Evolutionary conservation across 64 coral and sea anemone species (phyloP).

Genomic region (Orbicella faveolata): DNA sequence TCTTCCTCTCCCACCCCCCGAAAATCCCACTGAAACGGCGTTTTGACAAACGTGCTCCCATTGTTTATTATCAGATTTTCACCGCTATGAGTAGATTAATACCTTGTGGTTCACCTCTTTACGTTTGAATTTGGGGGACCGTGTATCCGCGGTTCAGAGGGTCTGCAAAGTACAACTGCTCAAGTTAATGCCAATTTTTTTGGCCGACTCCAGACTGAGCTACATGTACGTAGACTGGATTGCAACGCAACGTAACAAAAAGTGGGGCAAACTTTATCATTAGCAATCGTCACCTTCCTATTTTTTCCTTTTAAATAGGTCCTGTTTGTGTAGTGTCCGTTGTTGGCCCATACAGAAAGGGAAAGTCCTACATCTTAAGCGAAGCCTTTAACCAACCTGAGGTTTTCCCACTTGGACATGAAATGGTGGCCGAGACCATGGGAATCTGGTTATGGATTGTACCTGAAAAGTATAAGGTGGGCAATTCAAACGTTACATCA

Average conservation of each 20-base stretch:
- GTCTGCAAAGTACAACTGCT: too few relatives aligned
- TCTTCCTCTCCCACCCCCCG: too few relatives aligned
- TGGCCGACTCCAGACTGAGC: too few relatives aligned
- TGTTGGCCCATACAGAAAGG: constrained; percentile 45
- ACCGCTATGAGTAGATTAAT: too few relatives aligned
- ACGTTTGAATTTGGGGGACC: too few relatives aligned
- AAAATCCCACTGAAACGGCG: too few relatives aligned
- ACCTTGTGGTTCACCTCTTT: too few relatives aligned
- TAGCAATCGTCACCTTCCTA: background rate
- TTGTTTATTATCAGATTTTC: too few relatives aligned
- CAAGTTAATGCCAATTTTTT: too few relatives aligned
- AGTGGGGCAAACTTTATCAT: background rate
- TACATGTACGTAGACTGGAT: too few relatives aligned
- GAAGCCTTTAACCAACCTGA: constrained; percentile 34
- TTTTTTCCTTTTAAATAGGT: background rate
- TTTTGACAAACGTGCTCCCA: too few relatives aligned
- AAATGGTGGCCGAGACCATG: constrained; percentile 53
- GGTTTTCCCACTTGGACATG: constrained; percentile 46
- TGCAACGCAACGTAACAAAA: background rate
- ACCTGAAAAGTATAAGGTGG: constrained; percentile 26
- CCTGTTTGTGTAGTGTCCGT: constrained; percentile 47
- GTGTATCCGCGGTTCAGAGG: too few relatives aligned
- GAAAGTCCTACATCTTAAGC: constrained; percentile 47
- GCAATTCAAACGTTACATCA: background rate
- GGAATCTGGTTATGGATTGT: constrained; percentile 66